Base-by-base conservation (phyloP, 2,797 vertebrate species). In the Gambelia wislizenii region DNA sequence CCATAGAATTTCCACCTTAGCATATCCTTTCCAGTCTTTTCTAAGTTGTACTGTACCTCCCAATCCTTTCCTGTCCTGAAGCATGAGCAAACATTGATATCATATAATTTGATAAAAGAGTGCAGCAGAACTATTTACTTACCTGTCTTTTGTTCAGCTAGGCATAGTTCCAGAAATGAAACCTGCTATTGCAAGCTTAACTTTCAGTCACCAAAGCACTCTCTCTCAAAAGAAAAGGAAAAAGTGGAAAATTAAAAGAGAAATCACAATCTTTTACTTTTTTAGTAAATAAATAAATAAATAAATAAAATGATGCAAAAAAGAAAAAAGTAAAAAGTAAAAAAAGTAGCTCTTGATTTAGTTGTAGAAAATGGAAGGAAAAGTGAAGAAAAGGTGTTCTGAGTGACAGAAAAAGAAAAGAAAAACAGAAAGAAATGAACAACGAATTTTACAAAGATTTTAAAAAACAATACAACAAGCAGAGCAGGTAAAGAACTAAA, bases 401-500 rank as follows among this genome's bases (percentile, higher is more conserved):
- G 49, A 85, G 79, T 42, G 78, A 72, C 3, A 83, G 86, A 90
- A 90, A 75, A 83, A 61, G 39, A 67, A 83, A 86, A 36, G 3
- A 56, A 72, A 89, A 82, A n/a, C 86, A 39, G 91, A 79, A 36
- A 94, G 67, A 78, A 78, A 64, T 80, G 36, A 59, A 89, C 30
- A 70, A 81, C 36, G 74, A 13, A 77, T 52, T 75, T 82, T 82
- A 89, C 81, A 87, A 69, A 47, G 81, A 44, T 88, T 85, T 52
- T n/a, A 84, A n/a, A 75, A 74, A 91, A 64, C 16, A 83, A 54
- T 70, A 36, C n/a, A 82, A 84, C 78, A 67, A 77, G 54, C 44
- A 78, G 87, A 54, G 72, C 82, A 80, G 91, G 54, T 72, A 89
- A 91, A 84, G 25, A 67, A 86, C 90, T 74, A 93, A 69, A 88